Conservation (phyloP, 2,797 vertebrate genomes). For the Otus scops region DNA sequence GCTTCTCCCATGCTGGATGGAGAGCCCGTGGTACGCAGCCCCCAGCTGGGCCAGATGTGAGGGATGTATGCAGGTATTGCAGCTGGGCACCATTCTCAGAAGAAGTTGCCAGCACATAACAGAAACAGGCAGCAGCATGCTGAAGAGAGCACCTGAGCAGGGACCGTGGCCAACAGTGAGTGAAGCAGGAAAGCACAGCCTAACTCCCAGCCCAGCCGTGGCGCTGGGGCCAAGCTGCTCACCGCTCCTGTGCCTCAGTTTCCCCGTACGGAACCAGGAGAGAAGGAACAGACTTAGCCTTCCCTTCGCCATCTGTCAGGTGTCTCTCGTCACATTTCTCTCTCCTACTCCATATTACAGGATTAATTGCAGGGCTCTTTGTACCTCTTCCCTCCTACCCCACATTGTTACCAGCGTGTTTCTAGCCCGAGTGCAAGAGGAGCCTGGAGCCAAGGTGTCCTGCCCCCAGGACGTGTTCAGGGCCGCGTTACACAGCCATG, state of each 20-base stretch:
- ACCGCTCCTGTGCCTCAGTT: background rate
- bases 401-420: background rate
- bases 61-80: background rate
- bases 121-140: background rate
- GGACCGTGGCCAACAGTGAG: rapidly evolving
- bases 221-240: background rate
- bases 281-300: background rate
- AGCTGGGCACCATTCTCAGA: background rate
- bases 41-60: rapidly evolving
- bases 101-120: background rate
- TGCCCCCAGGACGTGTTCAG: background rate
- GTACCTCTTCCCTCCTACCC: background rate
- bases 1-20: background rate
- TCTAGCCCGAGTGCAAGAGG: background rate
- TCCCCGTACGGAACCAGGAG: background rate
- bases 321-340: background rate
- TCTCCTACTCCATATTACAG: background rate
- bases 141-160: background rate
- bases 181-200: background rate
- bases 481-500: background rate
- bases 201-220: background rate
- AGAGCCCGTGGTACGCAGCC: background rate
- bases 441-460: background rate
- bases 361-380: background rate
- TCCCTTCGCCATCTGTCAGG: background rate